Conservation (phyloP, 2,888 invertebrate species). For the Nipponacmea schrenckii region DNA sequence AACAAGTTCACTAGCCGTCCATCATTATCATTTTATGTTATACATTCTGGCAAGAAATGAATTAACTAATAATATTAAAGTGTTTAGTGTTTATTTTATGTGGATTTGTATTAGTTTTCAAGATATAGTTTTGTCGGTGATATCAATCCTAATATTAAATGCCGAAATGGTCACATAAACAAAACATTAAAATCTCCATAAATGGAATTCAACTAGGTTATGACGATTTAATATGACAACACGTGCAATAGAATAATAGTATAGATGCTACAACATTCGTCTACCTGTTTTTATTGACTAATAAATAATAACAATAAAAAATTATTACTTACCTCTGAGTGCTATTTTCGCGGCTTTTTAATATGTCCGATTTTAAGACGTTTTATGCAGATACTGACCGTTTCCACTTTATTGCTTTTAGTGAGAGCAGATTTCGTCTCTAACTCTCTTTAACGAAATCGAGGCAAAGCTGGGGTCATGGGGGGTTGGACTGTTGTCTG, state of each 20-base stretch:
- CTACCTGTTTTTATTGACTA: neutral
- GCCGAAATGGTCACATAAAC: slow-evolving; percentile 6
- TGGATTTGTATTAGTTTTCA: too few species aligned
- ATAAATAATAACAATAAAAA: slow-evolving; percentile 9
- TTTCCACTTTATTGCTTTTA: slow-evolving; percentile 4
- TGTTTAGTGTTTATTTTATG: too few species aligned
- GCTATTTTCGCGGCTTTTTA: slow-evolving; percentile 5
- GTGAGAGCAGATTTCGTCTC: slow-evolving; percentile 8
- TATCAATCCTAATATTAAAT: neutral
- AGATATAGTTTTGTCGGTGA: neutral
- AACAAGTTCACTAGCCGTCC: too few species aligned
- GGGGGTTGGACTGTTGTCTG: slow-evolving; percentile 7
- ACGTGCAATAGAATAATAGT: neutral
- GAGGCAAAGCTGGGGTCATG: slow-evolving; percentile 6
- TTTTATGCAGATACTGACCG: slow-evolving; percentile 4
- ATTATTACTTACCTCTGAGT: neutral
- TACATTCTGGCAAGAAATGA: too few species aligned
- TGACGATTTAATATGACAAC: slow-evolving; percentile 6
- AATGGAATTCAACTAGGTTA: slow-evolving; percentile 5
- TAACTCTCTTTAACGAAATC: slow-evolving; percentile 8
- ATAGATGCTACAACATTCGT: neutral
- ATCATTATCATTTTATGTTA: too few species aligned
- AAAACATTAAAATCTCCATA: slow-evolving; percentile 7
- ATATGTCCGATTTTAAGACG: slow-evolving; percentile 4
- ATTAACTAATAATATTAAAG: too few species aligned